Percentiles rank a stretch among this genome's conserved stretches.
Evolutionary conservation across 2,888 invertebrate species (phyloP).

Genomic region (Augiades crinisus): DNA sequence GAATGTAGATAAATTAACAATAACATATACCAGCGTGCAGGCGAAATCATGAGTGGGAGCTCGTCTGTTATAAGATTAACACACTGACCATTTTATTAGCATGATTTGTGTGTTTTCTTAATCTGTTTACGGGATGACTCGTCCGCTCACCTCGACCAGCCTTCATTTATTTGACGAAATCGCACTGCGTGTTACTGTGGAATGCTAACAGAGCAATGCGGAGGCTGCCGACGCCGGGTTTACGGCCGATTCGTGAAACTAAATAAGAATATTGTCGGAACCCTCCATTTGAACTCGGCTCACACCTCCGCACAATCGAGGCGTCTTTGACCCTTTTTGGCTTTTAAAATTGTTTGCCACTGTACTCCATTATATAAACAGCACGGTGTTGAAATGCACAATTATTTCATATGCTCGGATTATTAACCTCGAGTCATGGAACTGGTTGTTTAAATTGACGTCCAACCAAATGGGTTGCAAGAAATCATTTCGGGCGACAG

Average conservation of each 20-base stretch:
- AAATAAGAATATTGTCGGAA: conserved; percentile 8
- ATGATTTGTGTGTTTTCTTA: conserved; percentile 2
- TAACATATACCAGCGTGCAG: too few relatives aligned
- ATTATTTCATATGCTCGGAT: not conserved
- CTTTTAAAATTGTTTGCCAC: not conserved
- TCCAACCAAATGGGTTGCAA: conserved; percentile 1
- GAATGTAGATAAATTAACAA: too few relatives aligned
- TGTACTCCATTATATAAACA: not conserved
- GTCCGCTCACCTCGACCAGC: conserved; percentile 2
- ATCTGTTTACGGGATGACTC: conserved; percentile 3
- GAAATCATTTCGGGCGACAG: conserved; percentile 5
- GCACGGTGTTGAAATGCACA: not conserved
- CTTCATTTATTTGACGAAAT: conserved; percentile 11
- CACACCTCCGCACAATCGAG: not conserved
- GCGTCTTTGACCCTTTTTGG: not conserved
- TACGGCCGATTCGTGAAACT: conserved; percentile 1
- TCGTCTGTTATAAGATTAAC: not conserved
- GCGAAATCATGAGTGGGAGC: too few relatives aligned
- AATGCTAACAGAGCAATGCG: conserved; percentile 6
- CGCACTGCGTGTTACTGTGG: conserved; percentile 5
- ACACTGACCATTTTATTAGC: not conserved
- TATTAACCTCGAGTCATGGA: not conserved
- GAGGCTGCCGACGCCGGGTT: not conserved
- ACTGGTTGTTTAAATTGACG: not conserved
- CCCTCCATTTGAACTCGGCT: conserved; percentile 4